Percentiles rank a stretch among this genome's conserved stretches.
Evolutionary conservation across 2,888 invertebrate species (phyloP).

Genomic region (Nowickia ferox): DNA sequence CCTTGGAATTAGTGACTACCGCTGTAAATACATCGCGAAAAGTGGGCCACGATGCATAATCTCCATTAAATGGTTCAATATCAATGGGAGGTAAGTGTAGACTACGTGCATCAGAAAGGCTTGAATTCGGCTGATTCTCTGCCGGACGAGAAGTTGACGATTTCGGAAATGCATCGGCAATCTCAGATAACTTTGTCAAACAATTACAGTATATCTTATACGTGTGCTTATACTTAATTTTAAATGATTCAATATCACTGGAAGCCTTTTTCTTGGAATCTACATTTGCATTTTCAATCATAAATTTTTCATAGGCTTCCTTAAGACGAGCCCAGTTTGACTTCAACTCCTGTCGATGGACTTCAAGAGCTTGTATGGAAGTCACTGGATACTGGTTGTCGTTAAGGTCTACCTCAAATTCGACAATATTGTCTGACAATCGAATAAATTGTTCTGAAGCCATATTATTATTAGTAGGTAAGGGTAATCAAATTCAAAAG

Average conservation of each 20-base stretch:
- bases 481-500: too few species aligned
- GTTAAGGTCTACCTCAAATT: background rate
- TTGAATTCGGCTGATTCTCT: background rate
- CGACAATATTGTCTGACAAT: background rate
- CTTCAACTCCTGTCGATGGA: background rate
- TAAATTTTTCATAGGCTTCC: conserved; percentile 1
- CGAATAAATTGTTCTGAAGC: conserved; percentile 9
- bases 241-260: background rate
- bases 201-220: too few species aligned
- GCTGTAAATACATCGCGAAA: background rate
- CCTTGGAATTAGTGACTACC: background rate
- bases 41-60: background rate
- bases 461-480: background rate
- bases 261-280: background rate
- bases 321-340: background rate
- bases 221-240: background rate
- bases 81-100: too few species aligned
- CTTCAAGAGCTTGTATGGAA: background rate
- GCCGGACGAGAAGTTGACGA: background rate
- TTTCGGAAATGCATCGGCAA: background rate
- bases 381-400: conserved; percentile 4
- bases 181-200: too few species aligned
- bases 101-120: background rate
- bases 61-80: background rate
- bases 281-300: conserved; percentile 4